Evolutionary conservation across 2,888 invertebrate genomes (phyloP), one percentile per base, ranked within the genome.

Genomic region (Merodon equestris): DNA sequence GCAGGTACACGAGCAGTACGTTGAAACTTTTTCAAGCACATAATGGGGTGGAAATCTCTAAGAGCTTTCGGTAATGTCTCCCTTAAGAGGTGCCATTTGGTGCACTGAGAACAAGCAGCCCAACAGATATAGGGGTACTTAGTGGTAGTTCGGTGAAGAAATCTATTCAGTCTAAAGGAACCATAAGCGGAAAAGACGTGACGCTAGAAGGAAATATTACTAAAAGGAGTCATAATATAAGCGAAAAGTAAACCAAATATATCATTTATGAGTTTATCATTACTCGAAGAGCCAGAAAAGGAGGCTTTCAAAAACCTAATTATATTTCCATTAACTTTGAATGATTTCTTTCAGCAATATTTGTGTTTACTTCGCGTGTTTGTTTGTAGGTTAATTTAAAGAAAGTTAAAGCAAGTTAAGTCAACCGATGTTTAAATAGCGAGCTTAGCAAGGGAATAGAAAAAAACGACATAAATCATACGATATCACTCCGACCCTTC

Each of bases 21-120:
- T 34, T 45, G 53, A 18, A 53, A 66, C 68, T 53, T 81, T 81
- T 79, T 71, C 54, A 47, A 82, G 79, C 71, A 82, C 74, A 82
- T 79, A 82, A 79, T 71, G 64, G 79, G 82, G 68, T 68, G 57
- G 48, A 79, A 72, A 72, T 81, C 68, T 79, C 61, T 63, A 67
- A 71, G 75, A 75, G 82, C 74, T 82, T 82, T 75, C 64, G 79
- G 72, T 82, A 82, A 82, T 82, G 79, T 82, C 74, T 79, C 66
- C 71, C 74, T 61, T 45, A 66, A 71, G 79, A 50, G 77, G 68
- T 75, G 57, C 38, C 38, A 56, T 67, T 67, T 76, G 67, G 45
- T 64, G 70, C 27, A 47, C 47, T 54, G 40, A 42, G 38, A 51
- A 44, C 7, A 47, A 15, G 60, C 14, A 60, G 40, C 51, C 48